Evolutionary conservation across 2,113 vertebrate genomes (phyloP), one percentile per base, ranked within the genome.

Genomic region (Gopherus flavomarginatus): DNA sequence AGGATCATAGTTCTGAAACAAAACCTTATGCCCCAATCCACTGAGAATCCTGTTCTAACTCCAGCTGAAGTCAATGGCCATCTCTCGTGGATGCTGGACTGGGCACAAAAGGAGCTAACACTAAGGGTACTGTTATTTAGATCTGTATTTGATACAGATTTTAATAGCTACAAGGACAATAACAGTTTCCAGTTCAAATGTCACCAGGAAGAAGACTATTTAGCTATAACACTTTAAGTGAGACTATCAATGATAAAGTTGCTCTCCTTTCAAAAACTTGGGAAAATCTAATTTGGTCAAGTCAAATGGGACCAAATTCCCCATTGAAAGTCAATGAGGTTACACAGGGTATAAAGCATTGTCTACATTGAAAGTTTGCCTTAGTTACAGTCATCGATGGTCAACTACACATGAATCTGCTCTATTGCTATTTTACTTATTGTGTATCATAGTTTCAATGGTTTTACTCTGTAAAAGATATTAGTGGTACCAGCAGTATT

Each of bases 1-100:
- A 91, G 94, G 90, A 88, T 92, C 95, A 92, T 54, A 91, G 27
- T 86, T 95, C 89, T 93, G 86, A 92, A 93, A 77, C 6, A 87
- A 93, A 88, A 82, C 38, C 11, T 88, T 89, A 83, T 97, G 89
- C 83, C 83, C 69, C 88, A 96, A 92, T 85, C 89, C 93, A 84
- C 16, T 56, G 65, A 93, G 89, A 31, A 85, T 31, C 12, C 79
- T 88, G 83, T 84, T 31, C 13, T 81, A 3, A 12, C 24, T 95
- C 54, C 79, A 89, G 77, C 54, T 91, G 89, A 92, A 82, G 75
- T 90, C 79, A 87, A 53, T 69, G 92, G 57, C 54, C 22, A 35
- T 56, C 87, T 92, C 83, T 79, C 47, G 87, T 42, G 19, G 92
- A 26, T 52, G 21, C 4, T 86, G 38, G 5, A 95, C 81, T 82